Conservation (phyloP, 2,797 vertebrate species). For the Ctenosaura bakeri region DNA sequence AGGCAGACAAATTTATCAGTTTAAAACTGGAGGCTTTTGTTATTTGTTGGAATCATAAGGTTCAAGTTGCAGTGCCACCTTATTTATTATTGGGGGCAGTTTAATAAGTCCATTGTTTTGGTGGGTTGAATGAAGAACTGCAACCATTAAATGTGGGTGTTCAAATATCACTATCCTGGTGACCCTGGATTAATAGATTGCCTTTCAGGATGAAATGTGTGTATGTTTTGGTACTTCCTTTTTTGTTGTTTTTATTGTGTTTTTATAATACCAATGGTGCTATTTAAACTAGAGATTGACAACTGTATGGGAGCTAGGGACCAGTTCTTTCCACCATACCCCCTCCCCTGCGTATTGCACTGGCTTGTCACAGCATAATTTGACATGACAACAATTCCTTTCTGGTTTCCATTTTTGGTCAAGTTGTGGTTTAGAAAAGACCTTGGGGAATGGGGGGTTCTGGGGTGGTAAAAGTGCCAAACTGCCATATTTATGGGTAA, state of each 20-base stretch:
- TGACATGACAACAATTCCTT: too few relatives aligned
- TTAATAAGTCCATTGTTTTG: neutral
- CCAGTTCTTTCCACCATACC: too few relatives aligned
- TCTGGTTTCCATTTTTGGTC: too few relatives aligned
- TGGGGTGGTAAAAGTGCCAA: too few relatives aligned
- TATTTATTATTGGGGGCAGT: neutral
- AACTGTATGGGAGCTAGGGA: too few relatives aligned
- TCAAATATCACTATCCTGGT: neutral
- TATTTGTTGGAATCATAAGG: neutral
- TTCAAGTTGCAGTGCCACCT: neutral
- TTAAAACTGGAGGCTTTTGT: neutral
- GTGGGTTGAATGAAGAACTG: neutral
- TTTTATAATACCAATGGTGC: neutral
- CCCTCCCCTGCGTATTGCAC: too few relatives aligned
- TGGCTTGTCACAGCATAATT: too few relatives aligned
- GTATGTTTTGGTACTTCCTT: neutral
- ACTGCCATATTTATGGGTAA: too few relatives aligned
- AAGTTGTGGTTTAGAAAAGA: too few relatives aligned
- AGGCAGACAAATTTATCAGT: neutral
- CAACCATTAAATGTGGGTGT: too few relatives aligned
- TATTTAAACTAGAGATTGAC: neutral
- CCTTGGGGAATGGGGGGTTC: too few relatives aligned
- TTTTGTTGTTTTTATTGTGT: neutral
- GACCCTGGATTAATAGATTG: neutral
- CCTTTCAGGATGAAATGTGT: neutral